Percentiles rank a stretch among this genome's conserved stretches.
phyloP scores from a whole-genome alignment of 2,797 vertebrate species.

The Benthosema pterotum region DNA sequence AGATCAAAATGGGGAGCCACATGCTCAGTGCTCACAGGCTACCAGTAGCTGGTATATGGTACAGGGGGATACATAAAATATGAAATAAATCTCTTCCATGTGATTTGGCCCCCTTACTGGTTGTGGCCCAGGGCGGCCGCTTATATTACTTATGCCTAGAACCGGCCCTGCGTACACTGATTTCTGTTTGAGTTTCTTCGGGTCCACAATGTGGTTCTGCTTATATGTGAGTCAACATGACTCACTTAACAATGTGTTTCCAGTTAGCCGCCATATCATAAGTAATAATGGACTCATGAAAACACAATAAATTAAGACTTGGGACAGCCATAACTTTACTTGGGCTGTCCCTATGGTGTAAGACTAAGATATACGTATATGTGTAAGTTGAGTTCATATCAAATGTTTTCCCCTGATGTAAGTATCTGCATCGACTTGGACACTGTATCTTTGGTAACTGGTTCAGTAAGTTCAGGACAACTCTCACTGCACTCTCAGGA shows the following conservation, averaged over 20 bases:
- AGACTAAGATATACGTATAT: background rate
- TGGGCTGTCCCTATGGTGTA: background rate
- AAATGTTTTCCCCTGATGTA: conserved; percentile 17
- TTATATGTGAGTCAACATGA: conserved; percentile 23
- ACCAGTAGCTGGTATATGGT: no score
- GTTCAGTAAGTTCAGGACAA: no score
- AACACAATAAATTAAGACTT: conserved; percentile 32
- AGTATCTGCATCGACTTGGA: conserved; percentile 24
- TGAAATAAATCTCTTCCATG: no score
- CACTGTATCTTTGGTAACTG: no score
- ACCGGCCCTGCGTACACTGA: no score
- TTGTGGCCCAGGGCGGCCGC: no score
- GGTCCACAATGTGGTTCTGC: background rate
- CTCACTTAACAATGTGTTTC: conserved; percentile 20
- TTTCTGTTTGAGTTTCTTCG: conserved; percentile 17
- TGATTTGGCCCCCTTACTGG: no score
- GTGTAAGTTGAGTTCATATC: conserved; percentile 3
- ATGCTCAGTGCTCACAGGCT: no score
- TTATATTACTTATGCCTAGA: no score
- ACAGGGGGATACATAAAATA: no score
- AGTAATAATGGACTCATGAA: conserved; percentile 7
- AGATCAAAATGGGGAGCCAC: no score
- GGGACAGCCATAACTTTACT: conserved; percentile 20
- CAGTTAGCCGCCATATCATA: conserved; percentile 11
- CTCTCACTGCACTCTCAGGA: no score